Evolutionary conservation across 1,140 invertebrate genomes (phyloP).

Genomic region (Potamilus streckersoni): DNA sequence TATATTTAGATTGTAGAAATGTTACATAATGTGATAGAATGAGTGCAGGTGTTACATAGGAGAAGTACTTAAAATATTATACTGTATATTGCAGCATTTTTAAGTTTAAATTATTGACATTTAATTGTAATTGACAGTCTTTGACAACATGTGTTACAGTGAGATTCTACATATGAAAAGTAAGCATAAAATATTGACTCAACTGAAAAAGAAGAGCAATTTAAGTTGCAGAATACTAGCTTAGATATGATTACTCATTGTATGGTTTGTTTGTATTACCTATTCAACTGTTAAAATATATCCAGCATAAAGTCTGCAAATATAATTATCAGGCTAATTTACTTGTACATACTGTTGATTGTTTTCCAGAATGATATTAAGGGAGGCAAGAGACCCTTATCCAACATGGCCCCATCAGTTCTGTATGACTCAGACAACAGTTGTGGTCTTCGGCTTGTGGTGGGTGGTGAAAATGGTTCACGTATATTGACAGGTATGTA

Average conservation of each 20-base stretch:
- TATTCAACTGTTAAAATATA: not conserved
- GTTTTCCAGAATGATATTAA: constrained; percentile 36
- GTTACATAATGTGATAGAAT: no score
- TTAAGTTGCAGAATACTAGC: not conserved
- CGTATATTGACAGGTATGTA: constrained; percentile 48
- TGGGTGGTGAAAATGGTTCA: constrained; percentile 47
- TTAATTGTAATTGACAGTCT: no score
- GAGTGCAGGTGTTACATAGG: no score
- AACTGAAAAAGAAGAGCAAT: not conserved
- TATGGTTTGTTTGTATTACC: not conserved
- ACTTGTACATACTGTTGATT: not conserved
- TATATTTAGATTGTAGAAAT: no score
- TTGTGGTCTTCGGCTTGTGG: constrained; percentile 43
- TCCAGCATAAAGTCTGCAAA: not conserved
- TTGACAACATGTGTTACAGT: no score
- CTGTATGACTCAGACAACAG: constrained; percentile 40
- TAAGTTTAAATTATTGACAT: no score
- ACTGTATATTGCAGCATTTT: no score
- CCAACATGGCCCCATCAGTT: constrained; percentile 47
- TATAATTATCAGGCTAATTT: not conserved
- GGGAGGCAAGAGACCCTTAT: constrained; percentile 48
- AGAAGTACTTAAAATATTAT: no score
- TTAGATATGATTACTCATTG: not conserved
- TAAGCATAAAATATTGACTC: not conserved
- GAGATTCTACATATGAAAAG: not conserved